Conservation (phyloP, 2,797 vertebrate genomes). For the Chaetodon trifasciatus region DNA sequence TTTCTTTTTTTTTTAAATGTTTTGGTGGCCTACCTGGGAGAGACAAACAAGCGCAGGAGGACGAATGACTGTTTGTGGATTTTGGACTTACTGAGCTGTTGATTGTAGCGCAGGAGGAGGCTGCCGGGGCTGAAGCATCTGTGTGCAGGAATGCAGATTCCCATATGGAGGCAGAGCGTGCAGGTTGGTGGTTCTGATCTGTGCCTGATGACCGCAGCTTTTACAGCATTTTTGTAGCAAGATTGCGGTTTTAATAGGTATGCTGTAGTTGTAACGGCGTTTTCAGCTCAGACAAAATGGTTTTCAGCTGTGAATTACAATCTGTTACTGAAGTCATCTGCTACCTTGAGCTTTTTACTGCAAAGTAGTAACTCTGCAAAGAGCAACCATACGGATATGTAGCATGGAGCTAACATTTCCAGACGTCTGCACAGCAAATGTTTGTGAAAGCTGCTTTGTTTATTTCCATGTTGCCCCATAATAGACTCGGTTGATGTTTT, state of each 20-base stretch:
- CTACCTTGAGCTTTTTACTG: background rate
- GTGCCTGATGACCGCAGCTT: background rate
- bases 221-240: background rate
- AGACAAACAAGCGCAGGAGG: conserved; percentile 22
- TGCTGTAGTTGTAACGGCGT: background rate
- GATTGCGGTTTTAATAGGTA: background rate
- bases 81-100: conserved; percentile 32
- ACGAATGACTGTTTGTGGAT: conserved; percentile 44
- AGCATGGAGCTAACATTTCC: conserved; percentile 3
- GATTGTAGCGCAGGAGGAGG: conserved; percentile 4
- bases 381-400: background rate
- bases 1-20: background rate
- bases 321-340: background rate
- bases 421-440: conserved; percentile 28
- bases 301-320: background rate
- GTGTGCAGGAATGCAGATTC: conserved; percentile 47
- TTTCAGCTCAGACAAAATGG: background rate
- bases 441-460: conserved; percentile 22
- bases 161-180: conserved; percentile 32
- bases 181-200: conserved; percentile 65
- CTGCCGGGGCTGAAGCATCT: background rate
- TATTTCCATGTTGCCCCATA: background rate
- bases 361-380: background rate
- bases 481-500: conserved; percentile 14
- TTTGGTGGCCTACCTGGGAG: conserved; percentile 12